Conservation (phyloP, 1,140 invertebrate species). For the Drosophila pandora region DNA sequence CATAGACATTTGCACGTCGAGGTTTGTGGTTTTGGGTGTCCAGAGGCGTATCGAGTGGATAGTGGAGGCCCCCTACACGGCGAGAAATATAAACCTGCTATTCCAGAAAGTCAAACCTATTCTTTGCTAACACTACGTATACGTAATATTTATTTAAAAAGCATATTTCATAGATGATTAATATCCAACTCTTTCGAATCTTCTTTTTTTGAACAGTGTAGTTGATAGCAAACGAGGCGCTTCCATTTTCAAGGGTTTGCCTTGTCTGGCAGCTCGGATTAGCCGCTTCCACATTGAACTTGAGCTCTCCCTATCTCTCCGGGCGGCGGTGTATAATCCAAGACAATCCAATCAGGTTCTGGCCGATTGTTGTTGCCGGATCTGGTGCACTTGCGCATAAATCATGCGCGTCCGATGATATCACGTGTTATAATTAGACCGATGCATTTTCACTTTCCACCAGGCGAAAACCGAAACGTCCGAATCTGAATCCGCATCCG, state of each 20-base stretch:
- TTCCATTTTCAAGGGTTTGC: slow-evolving; percentile 78
- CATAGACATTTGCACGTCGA: slow-evolving; percentile 54
- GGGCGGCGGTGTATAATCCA: slow-evolving; percentile 19
- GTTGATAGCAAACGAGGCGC: slow-evolving; percentile 55
- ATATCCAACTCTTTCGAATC: background rate
- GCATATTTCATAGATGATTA: no score
- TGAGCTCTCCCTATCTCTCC: slow-evolving; percentile 44
- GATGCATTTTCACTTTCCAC: slow-evolving; percentile 76
- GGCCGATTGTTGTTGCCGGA: slow-evolving; percentile 50
- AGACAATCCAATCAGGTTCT: slow-evolving; percentile 49
- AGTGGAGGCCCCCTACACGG: slow-evolving; percentile 18
- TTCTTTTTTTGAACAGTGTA: background rate
- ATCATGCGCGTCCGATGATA: slow-evolving; percentile 71
- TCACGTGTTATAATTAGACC: slow-evolving; percentile 78
- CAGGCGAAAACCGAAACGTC: slow-evolving; percentile 19
- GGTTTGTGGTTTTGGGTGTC: slow-evolving; percentile 59
- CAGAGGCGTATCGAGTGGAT: slow-evolving; percentile 47
- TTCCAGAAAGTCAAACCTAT: background rate
- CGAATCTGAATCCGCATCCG: slow-evolving; percentile 13
- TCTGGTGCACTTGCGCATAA: slow-evolving; percentile 56
- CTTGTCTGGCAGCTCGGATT: slow-evolving; percentile 75
- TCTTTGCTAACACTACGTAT: background rate
- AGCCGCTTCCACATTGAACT: slow-evolving; percentile 71
- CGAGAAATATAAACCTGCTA: background rate
- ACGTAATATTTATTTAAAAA: background rate